Conservation (phyloP, 2,888 invertebrate species). For the Ptychoptera albimana region DNA sequence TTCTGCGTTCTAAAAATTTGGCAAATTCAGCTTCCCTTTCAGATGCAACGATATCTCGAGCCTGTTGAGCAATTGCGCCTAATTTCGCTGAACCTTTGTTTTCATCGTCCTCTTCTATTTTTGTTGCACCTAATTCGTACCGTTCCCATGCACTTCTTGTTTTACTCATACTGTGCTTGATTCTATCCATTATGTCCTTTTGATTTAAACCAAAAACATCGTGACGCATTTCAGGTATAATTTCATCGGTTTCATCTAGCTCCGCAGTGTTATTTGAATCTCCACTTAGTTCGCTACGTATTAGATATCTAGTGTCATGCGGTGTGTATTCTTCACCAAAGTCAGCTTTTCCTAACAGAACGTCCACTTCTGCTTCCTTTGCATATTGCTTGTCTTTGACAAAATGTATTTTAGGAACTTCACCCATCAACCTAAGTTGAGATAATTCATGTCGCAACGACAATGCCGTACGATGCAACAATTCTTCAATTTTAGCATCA, state of each 20-base stretch:
- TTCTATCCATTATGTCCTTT: constrained; percentile 40
- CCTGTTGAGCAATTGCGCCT: not conserved
- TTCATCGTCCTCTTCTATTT: not conserved
- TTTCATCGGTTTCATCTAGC: constrained; percentile 22
- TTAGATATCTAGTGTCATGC: not conserved
- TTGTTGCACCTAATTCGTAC: constrained; percentile 12
- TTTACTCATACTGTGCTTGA: constrained; percentile 35
- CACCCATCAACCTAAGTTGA: constrained; percentile 54
- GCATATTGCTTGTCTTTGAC: constrained; percentile 48
- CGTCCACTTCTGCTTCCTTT: constrained; percentile 40
- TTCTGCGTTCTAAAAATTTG: constrained; percentile 4
- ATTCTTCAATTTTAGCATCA: constrained; percentile 35
- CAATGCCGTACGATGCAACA: constrained; percentile 40
- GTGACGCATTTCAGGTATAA: constrained; percentile 53
- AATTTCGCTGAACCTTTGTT: not conserved
- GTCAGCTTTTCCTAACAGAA: constrained; percentile 41
- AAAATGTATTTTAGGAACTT: constrained; percentile 57
- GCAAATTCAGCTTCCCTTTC: not conserved
- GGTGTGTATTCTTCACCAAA: constrained; percentile 49
- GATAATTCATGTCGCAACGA: constrained; percentile 54
- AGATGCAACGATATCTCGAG: not conserved
- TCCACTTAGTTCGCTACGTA: not conserved
- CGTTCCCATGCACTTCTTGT: constrained; percentile 37
- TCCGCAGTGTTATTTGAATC: not conserved
- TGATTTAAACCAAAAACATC: constrained; percentile 56